Evolutionary conservation across 2,113 vertebrate genomes (phyloP).

Genomic region (Diadophis punctatus): DNA sequence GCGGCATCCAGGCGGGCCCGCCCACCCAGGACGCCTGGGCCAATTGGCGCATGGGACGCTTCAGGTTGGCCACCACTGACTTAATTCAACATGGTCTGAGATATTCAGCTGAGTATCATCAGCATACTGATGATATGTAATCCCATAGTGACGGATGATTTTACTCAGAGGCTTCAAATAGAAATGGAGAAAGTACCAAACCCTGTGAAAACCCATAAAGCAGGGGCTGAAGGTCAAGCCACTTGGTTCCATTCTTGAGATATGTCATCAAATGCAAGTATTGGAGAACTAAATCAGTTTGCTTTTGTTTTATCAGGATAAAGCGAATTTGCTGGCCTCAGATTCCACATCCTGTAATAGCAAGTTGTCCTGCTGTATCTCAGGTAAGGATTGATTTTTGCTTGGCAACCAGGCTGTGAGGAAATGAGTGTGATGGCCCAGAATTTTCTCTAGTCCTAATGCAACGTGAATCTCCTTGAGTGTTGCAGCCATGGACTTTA

Average conservation of each 20-base stretch:
- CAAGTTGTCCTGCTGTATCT: constrained; percentile 27
- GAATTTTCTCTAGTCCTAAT: not conserved
- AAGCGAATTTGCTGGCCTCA: constrained; percentile 68
- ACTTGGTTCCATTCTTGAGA: not conserved
- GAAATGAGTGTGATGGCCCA: not conserved
- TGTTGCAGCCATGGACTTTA: not conserved
- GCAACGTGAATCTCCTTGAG: not conserved
- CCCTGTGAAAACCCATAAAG: not conserved
- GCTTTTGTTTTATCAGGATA: constrained; percentile 50
- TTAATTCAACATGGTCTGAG: not conserved
- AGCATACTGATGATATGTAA: not conserved
- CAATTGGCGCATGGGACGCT: too few relatives aligned
- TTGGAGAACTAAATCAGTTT: not conserved
- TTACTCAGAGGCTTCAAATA: not conserved
- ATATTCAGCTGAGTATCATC: not conserved
- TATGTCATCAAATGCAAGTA: not conserved
- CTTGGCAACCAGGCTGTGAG: constrained; percentile 3
- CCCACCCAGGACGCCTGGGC: too few relatives aligned
- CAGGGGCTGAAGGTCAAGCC: not conserved
- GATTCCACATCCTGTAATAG: constrained; percentile 68
- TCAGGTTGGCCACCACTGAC: too few relatives aligned
- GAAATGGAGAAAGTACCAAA: not conserved
- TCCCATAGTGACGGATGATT: not conserved
- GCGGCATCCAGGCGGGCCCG: too few relatives aligned
- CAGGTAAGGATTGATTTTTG: constrained; percentile 58